phyloP scores from a whole-genome alignment of 1,140 invertebrate genomes.

The Drosophila melanica region DNA sequence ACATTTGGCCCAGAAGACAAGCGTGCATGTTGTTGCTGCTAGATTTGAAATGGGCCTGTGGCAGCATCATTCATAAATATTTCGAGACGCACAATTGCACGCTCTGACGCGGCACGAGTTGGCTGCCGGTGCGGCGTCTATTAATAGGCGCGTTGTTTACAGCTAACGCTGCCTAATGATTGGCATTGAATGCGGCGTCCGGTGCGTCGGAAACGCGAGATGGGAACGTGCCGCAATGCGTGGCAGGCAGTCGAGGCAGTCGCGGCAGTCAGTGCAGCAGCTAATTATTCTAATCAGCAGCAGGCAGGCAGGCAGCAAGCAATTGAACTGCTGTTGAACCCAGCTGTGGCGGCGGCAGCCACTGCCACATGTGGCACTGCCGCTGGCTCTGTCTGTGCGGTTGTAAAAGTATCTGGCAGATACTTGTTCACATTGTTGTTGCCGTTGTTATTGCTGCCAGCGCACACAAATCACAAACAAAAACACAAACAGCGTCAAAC shows the following conservation, averaged over 20 bases:
- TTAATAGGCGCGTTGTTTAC: constrained; percentile 62
- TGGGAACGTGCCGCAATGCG: constrained; percentile 59
- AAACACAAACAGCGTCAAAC: constrained; percentile 49
- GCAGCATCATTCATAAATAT: constrained; percentile 42
- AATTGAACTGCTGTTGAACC: constrained; percentile 76
- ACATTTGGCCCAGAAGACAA: constrained; percentile 24
- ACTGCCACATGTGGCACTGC: constrained; percentile 36
- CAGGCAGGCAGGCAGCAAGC: no score
- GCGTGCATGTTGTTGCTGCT: constrained; percentile 12
- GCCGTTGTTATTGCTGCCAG: constrained; percentile 5
- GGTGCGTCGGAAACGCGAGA: constrained; percentile 16
- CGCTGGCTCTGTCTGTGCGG: constrained; percentile 12
- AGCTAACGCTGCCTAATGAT: constrained; percentile 44
- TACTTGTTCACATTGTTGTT: constrained; percentile 41
- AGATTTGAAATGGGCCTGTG: constrained; percentile 26
- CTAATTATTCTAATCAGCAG: constrained; percentile 68
- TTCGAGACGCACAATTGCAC: constrained; percentile 52
- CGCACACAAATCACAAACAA: constrained; percentile 48
- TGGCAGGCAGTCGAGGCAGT: constrained; percentile 46
- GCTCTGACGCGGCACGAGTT: constrained; percentile 22
- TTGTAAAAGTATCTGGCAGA: constrained; percentile 50
- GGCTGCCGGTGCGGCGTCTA: constrained; percentile 49
- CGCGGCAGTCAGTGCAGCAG: constrained; percentile 30
- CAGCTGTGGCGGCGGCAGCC: constrained; percentile 32
- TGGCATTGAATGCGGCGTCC: constrained; percentile 45